Percentiles rank a stretch among this genome's conserved stretches.
Evolutionary conservation across 2,113 vertebrate species (phyloP).

Genomic region (Chelonoidis abingdonii): DNA sequence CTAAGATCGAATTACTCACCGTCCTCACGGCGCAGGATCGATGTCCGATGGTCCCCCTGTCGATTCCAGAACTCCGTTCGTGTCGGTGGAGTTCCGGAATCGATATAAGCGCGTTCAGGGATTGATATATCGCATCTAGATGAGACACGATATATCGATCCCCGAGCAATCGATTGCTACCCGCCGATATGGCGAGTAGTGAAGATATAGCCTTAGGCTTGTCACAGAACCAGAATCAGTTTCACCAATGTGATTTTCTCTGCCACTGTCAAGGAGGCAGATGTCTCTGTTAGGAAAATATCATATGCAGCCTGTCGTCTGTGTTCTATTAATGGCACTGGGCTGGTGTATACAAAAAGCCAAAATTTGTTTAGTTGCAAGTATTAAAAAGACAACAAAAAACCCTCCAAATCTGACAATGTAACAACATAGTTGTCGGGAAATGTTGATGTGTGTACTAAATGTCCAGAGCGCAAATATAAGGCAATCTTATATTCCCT

Average conservation of each 20-base stretch:
- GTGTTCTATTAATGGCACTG: slow-evolving; percentile 65
- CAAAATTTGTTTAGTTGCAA: slow-evolving; percentile 55
- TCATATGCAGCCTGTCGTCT: slow-evolving; percentile 60
- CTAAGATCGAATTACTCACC: too few relatives aligned
- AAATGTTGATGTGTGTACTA: slow-evolving; percentile 16
- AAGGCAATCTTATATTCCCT: slow-evolving; percentile 36
- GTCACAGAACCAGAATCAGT: slow-evolving; percentile 17
- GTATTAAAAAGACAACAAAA: not conserved
- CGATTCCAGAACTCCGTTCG: too few relatives aligned
- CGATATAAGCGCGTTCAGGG: too few relatives aligned
- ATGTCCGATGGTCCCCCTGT: too few relatives aligned
- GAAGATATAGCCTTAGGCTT: not conserved
- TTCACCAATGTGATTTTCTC: slow-evolving; percentile 47
- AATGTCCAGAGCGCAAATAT: not conserved
- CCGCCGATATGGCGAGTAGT: too few relatives aligned
- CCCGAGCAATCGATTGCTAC: too few relatives aligned
- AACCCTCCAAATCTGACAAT: not conserved
- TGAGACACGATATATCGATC: too few relatives aligned
- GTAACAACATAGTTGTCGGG: not conserved
- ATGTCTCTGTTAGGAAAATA: slow-evolving; percentile 53
- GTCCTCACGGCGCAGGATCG: too few relatives aligned
- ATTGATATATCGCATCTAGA: too few relatives aligned
- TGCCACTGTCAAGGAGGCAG: slow-evolving; percentile 58
- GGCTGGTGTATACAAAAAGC: slow-evolving; percentile 31
- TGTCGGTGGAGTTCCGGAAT: too few relatives aligned